Evolutionary conservation across 2,113 vertebrate species (phyloP), one percentile per base, ranked within the genome.

Genomic region (Alosa alosa): DNA sequence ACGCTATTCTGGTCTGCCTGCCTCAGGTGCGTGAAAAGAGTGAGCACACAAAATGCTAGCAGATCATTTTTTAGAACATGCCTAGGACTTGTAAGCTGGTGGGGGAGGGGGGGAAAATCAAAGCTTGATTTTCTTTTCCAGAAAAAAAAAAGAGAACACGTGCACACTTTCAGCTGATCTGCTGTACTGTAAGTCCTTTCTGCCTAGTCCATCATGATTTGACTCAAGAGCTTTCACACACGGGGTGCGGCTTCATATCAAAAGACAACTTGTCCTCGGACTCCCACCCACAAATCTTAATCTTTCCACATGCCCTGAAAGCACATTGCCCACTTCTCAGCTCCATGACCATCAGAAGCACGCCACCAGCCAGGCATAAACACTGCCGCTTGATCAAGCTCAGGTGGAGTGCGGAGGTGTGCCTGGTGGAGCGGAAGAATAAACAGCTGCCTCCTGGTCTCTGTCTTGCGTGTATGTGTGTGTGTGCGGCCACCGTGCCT

Each of bases 1-100:
- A 46, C 50, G 84, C 49, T 85, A 81, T 85, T 85, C 81, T 44
- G 20, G 72, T 52, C 46, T 36, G 15, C 36, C 25, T 4, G 31
- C 72, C 31, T 78, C 36, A 78, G 72, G 72, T 39, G 72, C 13
- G 15, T 41, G 11, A 39, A 41, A 78, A 72, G 52, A 1, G 52
- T 55, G 15, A 72, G 31, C 64, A 13, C 52, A 55, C 11, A 13
- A 49, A 55, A 17, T 55, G 52, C 52, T 55, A 17, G 52, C 15
- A 3, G 52, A 22, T 20, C 6, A 60, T 60, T 60, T 60, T 60
- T 18, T 20, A 22, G 0, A 22, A 60, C 55, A 22, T 22, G 18
- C 55, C 20, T 60, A 60, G 11, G 11, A 49, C 47, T 13, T 49
- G 47, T 18, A 60, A 4, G 18, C 55, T 60, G 55, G 18, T 18